Evolutionary conservation across 2,888 invertebrate genomes (phyloP), one percentile per base, ranked within the genome.

Genomic region (Andrena dorsata): DNA sequence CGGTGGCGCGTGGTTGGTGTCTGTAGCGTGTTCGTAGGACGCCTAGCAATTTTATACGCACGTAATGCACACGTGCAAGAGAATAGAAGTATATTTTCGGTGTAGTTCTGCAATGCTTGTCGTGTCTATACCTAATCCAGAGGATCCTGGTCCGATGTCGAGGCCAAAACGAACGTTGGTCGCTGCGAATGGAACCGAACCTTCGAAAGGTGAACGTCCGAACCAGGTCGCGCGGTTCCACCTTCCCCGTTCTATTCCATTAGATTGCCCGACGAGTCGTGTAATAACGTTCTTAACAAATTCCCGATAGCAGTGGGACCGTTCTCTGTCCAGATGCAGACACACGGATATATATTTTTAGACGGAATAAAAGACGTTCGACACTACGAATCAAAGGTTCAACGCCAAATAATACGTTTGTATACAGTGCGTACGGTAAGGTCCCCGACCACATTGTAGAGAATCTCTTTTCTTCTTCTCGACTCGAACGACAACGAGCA

Each of bases 321-420:
- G 66, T 80, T 80, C 28, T 71, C 49, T 61, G 63, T 56, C 73
- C 23, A 73, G 66, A 56, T 56, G 56, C 20, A 56, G 56, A 66
- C 71, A 64, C 41, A 53, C 60, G 60, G n/a, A 76, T 85, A 80
- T 69, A 70, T 76, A 82, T 49, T 76, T 82, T 87, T 85, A 85
- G 82, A 26, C 83, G 80, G 82, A 76, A 87, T 85, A 76, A 79
- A 26, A 53, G 71, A 83, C 73, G 74, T 81, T 78, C 65, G 78
- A 82, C 71, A 82, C 76, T 89, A 84, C 66, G 84, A 90, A 90
- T 90, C 90, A 90, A 90, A 90, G 86, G 82, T 86, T 86, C 85
- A 56, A 90, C 90, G 90, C 89, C 89, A 90, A 90, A 90, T 90
- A 86, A 56, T 56, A 56, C 56, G 23, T 56, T 56, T 82, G 82